A percentile compares a stretch with the other conserved stretches of the same genome.
phyloP scores from a whole-genome alignment of 2,888 invertebrate species.

The Heliconius ethilla region DNA sequence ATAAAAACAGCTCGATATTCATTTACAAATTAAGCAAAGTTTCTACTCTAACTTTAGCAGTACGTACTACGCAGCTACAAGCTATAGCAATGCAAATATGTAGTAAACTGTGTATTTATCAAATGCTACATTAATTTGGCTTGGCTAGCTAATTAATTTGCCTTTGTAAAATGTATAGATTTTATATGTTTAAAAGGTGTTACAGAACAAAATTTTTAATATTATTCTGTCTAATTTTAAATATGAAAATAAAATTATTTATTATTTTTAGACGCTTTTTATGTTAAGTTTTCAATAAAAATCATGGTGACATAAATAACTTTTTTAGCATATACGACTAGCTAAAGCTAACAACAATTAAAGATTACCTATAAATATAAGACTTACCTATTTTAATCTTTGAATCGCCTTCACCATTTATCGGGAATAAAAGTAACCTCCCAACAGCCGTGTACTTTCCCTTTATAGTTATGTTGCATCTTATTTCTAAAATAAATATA shows the following conservation, averaged over 20 bases:
- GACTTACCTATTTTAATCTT: conserved; percentile 76
- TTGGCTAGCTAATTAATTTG: too few relatives aligned
- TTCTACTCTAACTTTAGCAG: background rate
- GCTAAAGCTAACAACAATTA: background rate
- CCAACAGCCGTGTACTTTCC: conserved; percentile 77
- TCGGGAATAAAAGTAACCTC: conserved; percentile 71
- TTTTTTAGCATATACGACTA: background rate
- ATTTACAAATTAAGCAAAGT: background rate
- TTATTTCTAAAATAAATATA: conserved; percentile 67
- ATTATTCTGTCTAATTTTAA: too few relatives aligned
- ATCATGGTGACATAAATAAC: background rate
- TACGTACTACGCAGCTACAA: background rate
- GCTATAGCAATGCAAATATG: background rate
- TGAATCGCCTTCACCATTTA: conserved; percentile 76
- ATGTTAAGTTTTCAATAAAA: background rate
- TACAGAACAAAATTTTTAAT: too few relatives aligned
- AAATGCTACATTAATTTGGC: background rate
- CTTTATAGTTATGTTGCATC: conserved; percentile 76
- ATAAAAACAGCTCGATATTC: background rate
- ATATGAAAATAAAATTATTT: too few relatives aligned
- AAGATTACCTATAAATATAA: background rate
- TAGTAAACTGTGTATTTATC: background rate
- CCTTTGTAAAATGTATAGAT: background rate
- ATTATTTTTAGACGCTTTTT: background rate
- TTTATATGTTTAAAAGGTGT: too few relatives aligned